Percentiles rank a stretch among this genome's conserved stretches.
Conservation (phyloP, 1,140 invertebrate species). For the Episyrphus balteatus region DNA sequence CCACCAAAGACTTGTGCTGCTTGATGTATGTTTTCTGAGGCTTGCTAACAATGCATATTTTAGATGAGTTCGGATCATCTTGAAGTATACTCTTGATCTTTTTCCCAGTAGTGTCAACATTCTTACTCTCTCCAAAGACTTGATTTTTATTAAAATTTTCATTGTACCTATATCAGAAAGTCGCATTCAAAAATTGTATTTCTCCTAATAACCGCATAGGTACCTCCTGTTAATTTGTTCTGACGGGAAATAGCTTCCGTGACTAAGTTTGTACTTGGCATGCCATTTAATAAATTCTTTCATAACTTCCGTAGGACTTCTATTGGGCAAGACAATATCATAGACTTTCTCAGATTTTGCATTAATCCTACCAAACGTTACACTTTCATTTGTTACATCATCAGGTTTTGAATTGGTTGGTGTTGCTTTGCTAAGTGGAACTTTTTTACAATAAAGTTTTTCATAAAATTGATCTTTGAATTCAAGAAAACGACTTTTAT, state of each 20-base stretch:
- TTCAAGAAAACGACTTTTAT: conserved; percentile 19
- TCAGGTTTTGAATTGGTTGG: conserved; percentile 19
- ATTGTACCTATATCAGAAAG: no score
- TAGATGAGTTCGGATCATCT: no score
- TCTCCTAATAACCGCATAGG: no score
- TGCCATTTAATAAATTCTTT: conserved; percentile 16
- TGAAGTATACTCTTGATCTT: no score
- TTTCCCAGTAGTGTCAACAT: no score
- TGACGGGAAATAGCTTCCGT: conserved; percentile 25
- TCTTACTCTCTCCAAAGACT: no score
- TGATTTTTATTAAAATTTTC: no score
- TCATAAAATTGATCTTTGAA: conserved; percentile 28
- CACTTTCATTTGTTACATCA: conserved; percentile 16
- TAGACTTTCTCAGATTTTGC: conserved; percentile 6
- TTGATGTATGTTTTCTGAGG: no score
- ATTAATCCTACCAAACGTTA: conserved; percentile 14
- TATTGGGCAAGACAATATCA: conserved; percentile 15
- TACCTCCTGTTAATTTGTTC: conserved; percentile 23
- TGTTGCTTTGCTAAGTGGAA: conserved; percentile 13
- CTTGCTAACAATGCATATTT: no score
- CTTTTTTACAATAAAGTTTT: conserved; percentile 19
- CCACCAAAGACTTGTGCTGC: no score
- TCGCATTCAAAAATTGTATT: no score
- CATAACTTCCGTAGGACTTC: conserved; percentile 16
- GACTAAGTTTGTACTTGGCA: conserved; percentile 22